phyloP scores from a whole-genome alignment of 2,113 vertebrate genomes.

The Phalacrocorax aristotelis region DNA sequence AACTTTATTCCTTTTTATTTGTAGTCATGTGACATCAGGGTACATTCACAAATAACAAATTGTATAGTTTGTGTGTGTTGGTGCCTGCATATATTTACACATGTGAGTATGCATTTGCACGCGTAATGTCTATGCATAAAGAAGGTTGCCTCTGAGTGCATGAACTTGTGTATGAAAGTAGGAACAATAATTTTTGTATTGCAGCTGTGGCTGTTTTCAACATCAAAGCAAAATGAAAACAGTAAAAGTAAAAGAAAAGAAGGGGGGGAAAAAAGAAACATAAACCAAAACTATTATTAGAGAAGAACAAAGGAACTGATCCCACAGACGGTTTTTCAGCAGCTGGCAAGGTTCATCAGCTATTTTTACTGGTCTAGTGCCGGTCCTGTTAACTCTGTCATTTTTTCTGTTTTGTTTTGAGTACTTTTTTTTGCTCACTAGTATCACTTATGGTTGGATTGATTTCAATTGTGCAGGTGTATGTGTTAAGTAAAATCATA shows the following conservation, averaged over 20 bases:
- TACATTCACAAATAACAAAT: not conserved
- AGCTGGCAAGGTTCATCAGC: constrained; percentile 63
- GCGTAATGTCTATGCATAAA: not conserved
- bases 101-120: not conserved
- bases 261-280: not conserved
- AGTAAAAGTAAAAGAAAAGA: constrained; percentile 58
- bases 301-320: constrained; percentile 69
- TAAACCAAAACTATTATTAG: constrained; percentile 64
- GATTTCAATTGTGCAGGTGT: constrained; percentile 64
- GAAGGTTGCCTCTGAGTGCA: constrained; percentile 23
- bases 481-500: constrained; percentile 49
- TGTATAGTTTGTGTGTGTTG: fast-evolving
- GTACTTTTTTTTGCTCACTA: not conserved
- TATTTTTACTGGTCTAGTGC: constrained; percentile 57
- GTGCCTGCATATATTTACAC: not conserved
- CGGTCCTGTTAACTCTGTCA: constrained; percentile 11
- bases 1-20: not conserved
- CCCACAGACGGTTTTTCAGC: constrained; percentile 53
- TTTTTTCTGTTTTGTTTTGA: constrained; percentile 39
- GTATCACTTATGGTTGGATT: constrained; percentile 22
- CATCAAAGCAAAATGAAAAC: constrained; percentile 48
- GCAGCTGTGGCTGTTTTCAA: constrained; percentile 58
- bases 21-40: not conserved
- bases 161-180: constrained; percentile 48
- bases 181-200: constrained; percentile 48